A percentile compares a stretch with the other conserved stretches of the same genome.
Evolutionary conservation across 2,797 vertebrate genomes (phyloP).

Genomic region (Paguma larvata): DNA sequence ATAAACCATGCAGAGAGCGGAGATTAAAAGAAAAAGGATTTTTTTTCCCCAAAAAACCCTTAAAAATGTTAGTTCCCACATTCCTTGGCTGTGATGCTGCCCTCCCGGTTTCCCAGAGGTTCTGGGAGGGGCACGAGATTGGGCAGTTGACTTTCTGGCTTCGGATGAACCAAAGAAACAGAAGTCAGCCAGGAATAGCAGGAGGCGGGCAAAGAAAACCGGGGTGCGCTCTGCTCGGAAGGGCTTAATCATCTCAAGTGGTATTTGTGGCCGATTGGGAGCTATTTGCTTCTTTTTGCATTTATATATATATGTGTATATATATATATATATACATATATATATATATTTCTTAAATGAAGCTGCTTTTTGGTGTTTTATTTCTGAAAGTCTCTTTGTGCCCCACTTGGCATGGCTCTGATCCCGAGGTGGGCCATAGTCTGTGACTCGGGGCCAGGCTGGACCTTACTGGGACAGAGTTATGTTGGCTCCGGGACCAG

Average conservation of each 20-base stretch:
- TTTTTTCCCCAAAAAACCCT: not conserved
- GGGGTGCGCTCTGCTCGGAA: not conserved
- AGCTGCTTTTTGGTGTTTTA: slow-evolving; percentile 58
- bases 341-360: slow-evolving; percentile 36
- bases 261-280: slow-evolving; percentile 29
- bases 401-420: not conserved
- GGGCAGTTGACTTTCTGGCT: slow-evolving; percentile 20
- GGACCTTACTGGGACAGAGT: not conserved
- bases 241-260: slow-evolving; percentile 65
- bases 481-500: not conserved
- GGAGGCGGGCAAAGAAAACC: not conserved
- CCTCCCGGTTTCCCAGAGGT: not conserved
- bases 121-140: not conserved
- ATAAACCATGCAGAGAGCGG: not conserved
- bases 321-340: not conserved
- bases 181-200: not conserved
- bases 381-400: slow-evolving; percentile 29
- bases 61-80: not conserved
- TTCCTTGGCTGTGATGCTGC: not conserved
- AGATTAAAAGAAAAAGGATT: not conserved
- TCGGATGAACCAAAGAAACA: slow-evolving; percentile 15
- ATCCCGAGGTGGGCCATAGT: not conserved
- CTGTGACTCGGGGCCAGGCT: not conserved
- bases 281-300: slow-evolving; percentile 22
- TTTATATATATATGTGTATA: not conserved